A percentile compares a stretch with the other conserved stretches of the same genome.
phyloP scores from a whole-genome alignment of 2,797 vertebrate genomes.

The Manis pentadactyla region DNA sequence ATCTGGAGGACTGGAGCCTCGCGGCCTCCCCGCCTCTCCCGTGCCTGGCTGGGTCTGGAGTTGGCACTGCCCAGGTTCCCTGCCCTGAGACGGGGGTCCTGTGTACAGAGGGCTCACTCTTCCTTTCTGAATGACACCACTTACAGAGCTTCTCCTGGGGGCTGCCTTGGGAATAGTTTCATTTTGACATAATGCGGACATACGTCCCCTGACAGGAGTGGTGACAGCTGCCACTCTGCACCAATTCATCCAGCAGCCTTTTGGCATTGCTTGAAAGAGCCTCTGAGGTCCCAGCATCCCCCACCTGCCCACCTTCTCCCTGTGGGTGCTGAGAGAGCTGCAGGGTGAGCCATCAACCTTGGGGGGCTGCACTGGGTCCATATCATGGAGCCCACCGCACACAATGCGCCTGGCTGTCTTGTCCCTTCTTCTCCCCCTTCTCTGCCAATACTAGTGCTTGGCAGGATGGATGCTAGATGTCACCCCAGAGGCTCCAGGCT shows the following conservation, averaged over 20 bases:
- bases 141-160: conserved; percentile 79
- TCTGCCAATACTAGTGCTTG: neutral
- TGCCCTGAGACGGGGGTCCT: neutral
- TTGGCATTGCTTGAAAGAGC: conserved; percentile 74
- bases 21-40: neutral
- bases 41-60: neutral
- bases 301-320: neutral
- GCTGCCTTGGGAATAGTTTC: conserved; percentile 82
- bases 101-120: neutral
- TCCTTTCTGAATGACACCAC: neutral
- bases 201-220: conserved; percentile 78
- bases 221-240: conserved; percentile 85
- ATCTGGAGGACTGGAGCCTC: conserved; percentile 32
- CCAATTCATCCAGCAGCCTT: conserved; percentile 59
- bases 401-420: neutral
- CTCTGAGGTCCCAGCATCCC: neutral
- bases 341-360: neutral
- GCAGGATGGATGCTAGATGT: neutral
- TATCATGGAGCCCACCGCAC: neutral
- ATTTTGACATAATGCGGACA: conserved; percentile 83
- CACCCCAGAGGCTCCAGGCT: neutral
- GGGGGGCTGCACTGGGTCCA: neutral
- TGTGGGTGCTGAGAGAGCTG: neutral
- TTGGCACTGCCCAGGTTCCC: neutral
- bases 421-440: neutral